phyloP scores from a whole-genome alignment of 2,113 vertebrate genomes.

The Sylvietta virens region DNA sequence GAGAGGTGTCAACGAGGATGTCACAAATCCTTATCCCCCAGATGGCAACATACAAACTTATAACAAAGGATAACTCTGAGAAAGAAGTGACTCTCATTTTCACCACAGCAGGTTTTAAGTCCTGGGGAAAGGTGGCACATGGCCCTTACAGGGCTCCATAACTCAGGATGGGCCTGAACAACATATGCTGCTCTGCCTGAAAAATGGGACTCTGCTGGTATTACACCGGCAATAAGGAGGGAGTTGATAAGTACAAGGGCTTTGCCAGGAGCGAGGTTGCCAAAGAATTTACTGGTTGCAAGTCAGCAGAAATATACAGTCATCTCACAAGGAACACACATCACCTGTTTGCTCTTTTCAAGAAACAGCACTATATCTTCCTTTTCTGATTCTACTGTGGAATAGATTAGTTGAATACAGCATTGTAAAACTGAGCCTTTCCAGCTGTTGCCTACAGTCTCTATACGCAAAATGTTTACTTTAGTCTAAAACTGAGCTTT shows the following conservation, averaged over 20 bases:
- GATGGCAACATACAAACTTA: not conserved
- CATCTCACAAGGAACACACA: not conserved
- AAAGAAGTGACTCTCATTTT: not conserved
- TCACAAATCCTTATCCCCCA: not conserved
- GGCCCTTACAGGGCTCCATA: not conserved
- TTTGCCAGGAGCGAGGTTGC: not conserved
- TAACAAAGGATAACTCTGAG: not conserved
- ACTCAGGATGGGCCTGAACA: not conserved
- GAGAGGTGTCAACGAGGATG: not conserved
- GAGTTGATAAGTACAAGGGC: not conserved
- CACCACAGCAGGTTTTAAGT: not conserved
- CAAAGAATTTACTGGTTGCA: not conserved
- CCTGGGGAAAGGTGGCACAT: not conserved
- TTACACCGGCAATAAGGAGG: accelerated
- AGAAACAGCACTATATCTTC: not conserved
- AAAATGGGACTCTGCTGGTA: not conserved
- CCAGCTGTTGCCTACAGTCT: not conserved
- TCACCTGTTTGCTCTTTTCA: not conserved
- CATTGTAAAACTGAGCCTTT: not conserved
- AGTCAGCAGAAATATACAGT: not conserved
- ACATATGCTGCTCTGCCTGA: not conserved
- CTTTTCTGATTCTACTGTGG: not conserved
- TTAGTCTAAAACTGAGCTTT: not conserved
- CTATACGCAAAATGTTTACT: not conserved
- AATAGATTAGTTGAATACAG: not conserved